phyloP scores from a whole-genome alignment of 2,888 invertebrate genomes.

The Phoenoteleia sp. region DNA sequence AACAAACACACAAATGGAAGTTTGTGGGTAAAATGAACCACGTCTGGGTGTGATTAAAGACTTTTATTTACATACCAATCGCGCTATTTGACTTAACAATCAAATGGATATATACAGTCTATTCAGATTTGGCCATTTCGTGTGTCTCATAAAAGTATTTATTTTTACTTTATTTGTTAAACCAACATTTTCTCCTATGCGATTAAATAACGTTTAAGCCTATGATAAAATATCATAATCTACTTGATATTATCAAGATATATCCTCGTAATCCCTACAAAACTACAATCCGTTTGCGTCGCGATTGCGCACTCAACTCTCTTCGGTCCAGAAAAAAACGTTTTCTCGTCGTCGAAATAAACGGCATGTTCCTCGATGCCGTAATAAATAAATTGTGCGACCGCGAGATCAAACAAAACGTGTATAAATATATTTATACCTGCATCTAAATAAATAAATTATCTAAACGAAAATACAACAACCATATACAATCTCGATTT shows the following conservation, averaged over 20 bases:
- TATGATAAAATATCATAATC: constrained; percentile 78
- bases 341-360: constrained; percentile 20
- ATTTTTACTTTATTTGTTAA: constrained; percentile 49
- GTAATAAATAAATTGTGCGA: not conserved
- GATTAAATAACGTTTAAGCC: constrained; percentile 72
- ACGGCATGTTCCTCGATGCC: not conserved
- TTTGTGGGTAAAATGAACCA: too few relatives aligned
- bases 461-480: constrained; percentile 46
- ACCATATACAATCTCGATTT: constrained; percentile 43
- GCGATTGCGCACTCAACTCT: not conserved
- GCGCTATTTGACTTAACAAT: constrained; percentile 84
- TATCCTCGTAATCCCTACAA: constrained; percentile 57
- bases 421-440: constrained; percentile 22
- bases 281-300: constrained; percentile 61
- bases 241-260: constrained; percentile 70
- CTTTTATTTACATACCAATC: constrained; percentile 85
- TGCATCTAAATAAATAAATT: constrained; percentile 50
- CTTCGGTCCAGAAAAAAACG: constrained; percentile 4
- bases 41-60: constrained; percentile 83
- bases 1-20: too few relatives aligned
- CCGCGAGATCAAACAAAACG: not conserved
- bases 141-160: constrained; percentile 80
- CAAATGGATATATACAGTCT: constrained; percentile 84
- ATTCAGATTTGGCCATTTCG: constrained; percentile 82
- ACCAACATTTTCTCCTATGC: constrained; percentile 73